A percentile compares a stretch with the other conserved stretches of the same genome.
phyloP scores from a whole-genome alignment of 2,888 invertebrate genomes.

The Watsonalla binaria region DNA sequence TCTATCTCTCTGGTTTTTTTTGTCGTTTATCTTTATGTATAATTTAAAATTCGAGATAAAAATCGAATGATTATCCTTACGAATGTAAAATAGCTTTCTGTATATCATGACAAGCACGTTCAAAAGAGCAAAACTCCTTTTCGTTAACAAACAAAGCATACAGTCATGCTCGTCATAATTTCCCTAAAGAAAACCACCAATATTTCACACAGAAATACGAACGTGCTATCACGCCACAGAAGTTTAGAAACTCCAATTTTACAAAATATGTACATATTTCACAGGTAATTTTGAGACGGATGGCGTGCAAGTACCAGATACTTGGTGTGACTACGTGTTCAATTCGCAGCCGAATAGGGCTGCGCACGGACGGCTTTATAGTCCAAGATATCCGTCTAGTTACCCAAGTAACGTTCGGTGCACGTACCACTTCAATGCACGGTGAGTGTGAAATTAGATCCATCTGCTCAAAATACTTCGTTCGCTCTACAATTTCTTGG shows the following conservation, averaged over 20 bases:
- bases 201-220: no score
- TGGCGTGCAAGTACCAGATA: slow-evolving; percentile 86
- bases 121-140: no score
- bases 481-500: no score
- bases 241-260: no score
- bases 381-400: slow-evolving; percentile 96
- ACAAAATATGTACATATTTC: slow-evolving; percentile 7
- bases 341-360: slow-evolving; percentile 84
- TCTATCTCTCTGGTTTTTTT: neutral
- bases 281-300: slow-evolving; percentile 89
- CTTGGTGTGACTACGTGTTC: slow-evolving; percentile 92
- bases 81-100: no score
- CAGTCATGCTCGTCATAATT: no score
- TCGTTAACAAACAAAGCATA: no score
- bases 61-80: no score
- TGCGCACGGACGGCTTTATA: slow-evolving; percentile 88
- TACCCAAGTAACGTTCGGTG: slow-evolving; percentile 95
- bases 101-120: no score
- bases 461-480: neutral
- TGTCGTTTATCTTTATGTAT: neutral
- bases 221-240: no score
- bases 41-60: no score
- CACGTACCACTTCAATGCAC: slow-evolving; percentile 92
- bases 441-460: slow-evolving; percentile 63
- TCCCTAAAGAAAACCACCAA: no score